A percentile compares a stretch with the other conserved stretches of the same genome.
These are phyloP conservation scores for Popillia japonica DNA, from an alignment of 1,140 invertebrate species.

Conservation along the genomic window DNA sequence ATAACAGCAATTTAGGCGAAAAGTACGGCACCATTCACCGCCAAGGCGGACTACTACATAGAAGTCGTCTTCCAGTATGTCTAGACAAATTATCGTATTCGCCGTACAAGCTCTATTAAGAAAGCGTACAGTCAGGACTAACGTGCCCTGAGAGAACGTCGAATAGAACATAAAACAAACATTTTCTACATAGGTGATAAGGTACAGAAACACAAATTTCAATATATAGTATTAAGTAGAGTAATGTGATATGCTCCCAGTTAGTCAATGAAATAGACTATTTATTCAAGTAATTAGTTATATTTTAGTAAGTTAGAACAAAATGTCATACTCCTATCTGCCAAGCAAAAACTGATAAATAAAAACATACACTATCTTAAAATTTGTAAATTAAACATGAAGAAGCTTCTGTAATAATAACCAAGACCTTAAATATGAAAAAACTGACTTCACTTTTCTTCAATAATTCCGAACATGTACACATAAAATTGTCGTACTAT, in stretches of 20 bases:
- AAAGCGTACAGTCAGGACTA: background rate
- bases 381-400: too few relatives aligned
- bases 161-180: constrained; percentile 6
- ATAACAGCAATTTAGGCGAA: background rate
- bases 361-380: too few relatives aligned
- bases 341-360: too few relatives aligned
- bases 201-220: constrained; percentile 22
- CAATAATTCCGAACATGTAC: background rate
- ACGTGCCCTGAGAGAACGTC: background rate
- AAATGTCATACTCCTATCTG: too few relatives aligned
- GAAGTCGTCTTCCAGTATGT: constrained; percentile 21
- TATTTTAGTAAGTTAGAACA: too few relatives aligned
- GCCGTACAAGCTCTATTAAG: constrained; percentile 15
- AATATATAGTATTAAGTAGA: too few relatives aligned
- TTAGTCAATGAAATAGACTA: too few relatives aligned
- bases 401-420: too few relatives aligned
- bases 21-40: constrained; percentile 7
- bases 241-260: too few relatives aligned
- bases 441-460: background rate
- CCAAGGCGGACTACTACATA: background rate
- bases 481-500: background rate
- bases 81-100: constrained; percentile 29
- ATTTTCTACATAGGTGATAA: constrained; percentile 26
- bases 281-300: too few relatives aligned
- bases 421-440: too few relatives aligned